A percentile compares a stretch with the other conserved stretches of the same genome.
These are phyloP conservation scores for Megalonaias nervosa DNA, from an alignment of 1,140 invertebrate species.

Conservation along the genomic window DNA sequence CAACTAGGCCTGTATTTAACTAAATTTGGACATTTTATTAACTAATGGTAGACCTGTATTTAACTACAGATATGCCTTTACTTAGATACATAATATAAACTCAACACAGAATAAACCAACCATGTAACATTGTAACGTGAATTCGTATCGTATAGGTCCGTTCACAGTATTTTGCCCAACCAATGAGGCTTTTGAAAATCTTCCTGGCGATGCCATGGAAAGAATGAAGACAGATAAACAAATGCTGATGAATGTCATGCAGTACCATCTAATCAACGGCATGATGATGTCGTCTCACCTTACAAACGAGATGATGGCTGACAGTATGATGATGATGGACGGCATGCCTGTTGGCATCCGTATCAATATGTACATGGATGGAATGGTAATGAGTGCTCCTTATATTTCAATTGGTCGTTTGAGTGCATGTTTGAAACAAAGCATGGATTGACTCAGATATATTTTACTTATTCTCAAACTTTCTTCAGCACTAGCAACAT, in stretches of 20 bases:
- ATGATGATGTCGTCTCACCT: slow-evolving; percentile 49
- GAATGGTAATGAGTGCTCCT: slow-evolving; percentile 26
- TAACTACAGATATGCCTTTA: too few relatives aligned
- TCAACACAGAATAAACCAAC: too few relatives aligned
- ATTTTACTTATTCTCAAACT: not conserved
- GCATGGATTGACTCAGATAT: not conserved
- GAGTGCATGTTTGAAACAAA: not conserved
- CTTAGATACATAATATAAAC: too few relatives aligned
- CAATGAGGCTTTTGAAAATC: slow-evolving; percentile 82
- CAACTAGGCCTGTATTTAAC: too few relatives aligned
- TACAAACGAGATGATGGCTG: slow-evolving; percentile 56
- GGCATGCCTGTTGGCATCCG: slow-evolving; percentile 41
- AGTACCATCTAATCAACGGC: slow-evolving; percentile 68
- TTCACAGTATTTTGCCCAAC: slow-evolving; percentile 91
- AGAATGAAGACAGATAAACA: slow-evolving; percentile 69
- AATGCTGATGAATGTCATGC: slow-evolving; percentile 59
- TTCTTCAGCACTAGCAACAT: too few relatives aligned
- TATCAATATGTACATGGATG: slow-evolving; percentile 61
- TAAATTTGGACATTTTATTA: too few relatives aligned
- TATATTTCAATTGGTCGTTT: not conserved
- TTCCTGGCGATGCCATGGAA: slow-evolving; percentile 75
- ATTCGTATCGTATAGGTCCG: slow-evolving; percentile 57
- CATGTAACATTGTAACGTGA: too few relatives aligned
- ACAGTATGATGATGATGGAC: slow-evolving; percentile 31
- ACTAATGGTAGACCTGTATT: too few relatives aligned